Evolutionary conservation across 1,140 invertebrate genomes (phyloP).

Genomic region (Trichoplusia ni): DNA sequence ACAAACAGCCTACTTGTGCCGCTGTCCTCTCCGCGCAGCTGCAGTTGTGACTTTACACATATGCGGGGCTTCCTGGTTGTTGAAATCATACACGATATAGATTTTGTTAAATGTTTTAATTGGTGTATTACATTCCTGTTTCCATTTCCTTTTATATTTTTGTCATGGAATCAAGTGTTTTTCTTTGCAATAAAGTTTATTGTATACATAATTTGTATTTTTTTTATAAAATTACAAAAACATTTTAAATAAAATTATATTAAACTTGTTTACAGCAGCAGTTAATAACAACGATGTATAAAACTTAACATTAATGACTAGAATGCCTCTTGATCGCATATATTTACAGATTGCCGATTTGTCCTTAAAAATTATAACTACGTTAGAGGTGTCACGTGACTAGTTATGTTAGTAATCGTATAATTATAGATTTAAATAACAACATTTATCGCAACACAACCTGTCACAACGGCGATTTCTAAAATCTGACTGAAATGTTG

Average conservation of each 20-base stretch:
- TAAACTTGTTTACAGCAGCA: constrained; percentile 43
- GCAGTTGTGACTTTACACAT: neutral
- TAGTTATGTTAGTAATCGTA: constrained; percentile 53
- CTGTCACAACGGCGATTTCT: neutral
- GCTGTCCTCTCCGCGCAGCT: neutral
- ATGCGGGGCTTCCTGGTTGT: constrained; percentile 27
- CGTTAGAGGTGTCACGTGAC: constrained; percentile 55
- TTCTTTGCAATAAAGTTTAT: constrained; percentile 63
- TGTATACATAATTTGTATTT: constrained; percentile 61
- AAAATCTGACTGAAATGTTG: neutral
- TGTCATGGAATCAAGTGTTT: constrained; percentile 58
- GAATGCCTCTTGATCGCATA: constrained; percentile 55
- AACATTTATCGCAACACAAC: constrained; percentile 11
- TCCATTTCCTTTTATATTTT: constrained; percentile 48
- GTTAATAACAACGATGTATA: constrained; percentile 52
- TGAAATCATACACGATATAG: constrained; percentile 38
- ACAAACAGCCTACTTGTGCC: too few species aligned
- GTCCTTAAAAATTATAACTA: constrained; percentile 16
- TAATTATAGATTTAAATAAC: neutral
- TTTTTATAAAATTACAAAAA: constrained; percentile 35
- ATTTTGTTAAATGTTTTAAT: constrained; percentile 68
- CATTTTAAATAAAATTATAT: constrained; percentile 46
- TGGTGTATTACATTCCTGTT: constrained; percentile 71
- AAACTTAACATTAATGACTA: constrained; percentile 70
- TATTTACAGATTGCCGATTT: constrained; percentile 51